These are phyloP conservation scores for Amblyopsis hoosieri DNA, from an alignment of 2,797 vertebrate genomes.

Conservation along the genomic window DNA sequence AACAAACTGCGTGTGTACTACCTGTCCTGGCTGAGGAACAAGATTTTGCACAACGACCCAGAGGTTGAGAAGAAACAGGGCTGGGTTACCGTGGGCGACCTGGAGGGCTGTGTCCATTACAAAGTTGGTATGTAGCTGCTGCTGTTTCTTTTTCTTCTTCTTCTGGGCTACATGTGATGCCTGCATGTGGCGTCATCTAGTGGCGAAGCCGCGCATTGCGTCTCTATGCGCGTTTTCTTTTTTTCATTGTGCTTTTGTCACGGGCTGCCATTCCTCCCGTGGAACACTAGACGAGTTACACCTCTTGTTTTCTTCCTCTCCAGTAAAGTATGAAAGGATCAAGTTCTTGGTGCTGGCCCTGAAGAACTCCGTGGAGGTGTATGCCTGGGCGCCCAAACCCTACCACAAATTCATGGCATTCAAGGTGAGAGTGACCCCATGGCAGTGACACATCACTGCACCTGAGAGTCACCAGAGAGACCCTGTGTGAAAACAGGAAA, in stretches of 20 bases:
- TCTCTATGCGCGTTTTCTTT: too few relatives aligned
- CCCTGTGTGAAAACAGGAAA: too few relatives aligned
- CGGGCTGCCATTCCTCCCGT: too few relatives aligned
- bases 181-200: too few relatives aligned
- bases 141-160: not conserved
- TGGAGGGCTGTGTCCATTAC: conserved; percentile 92
- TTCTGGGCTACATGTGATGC: too few relatives aligned
- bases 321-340: conserved; percentile 92
- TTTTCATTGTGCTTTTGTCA: too few relatives aligned
- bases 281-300: too few relatives aligned
- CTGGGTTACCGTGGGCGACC: conserved; percentile 91
- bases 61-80: conserved; percentile 96
- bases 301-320: not conserved
- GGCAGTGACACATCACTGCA: not conserved
- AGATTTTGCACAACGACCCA: conserved; percentile 92
- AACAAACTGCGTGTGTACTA: conserved; percentile 93
- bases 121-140: conserved; percentile 81
- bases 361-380: conserved; percentile 91
- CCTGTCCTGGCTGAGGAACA: conserved; percentile 92
- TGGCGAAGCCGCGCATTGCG: too few relatives aligned
- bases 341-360: conserved; percentile 93
- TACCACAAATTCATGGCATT: conserved; percentile 98
- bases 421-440: conserved; percentile 75
- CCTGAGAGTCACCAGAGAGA: not conserved
- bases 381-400: conserved; percentile 92